Percentiles rank a stretch among this genome's conserved stretches.
Evolutionary conservation across 1,140 invertebrate genomes (phyloP).

Genomic region (Trichogramma pretiosum): DNA sequence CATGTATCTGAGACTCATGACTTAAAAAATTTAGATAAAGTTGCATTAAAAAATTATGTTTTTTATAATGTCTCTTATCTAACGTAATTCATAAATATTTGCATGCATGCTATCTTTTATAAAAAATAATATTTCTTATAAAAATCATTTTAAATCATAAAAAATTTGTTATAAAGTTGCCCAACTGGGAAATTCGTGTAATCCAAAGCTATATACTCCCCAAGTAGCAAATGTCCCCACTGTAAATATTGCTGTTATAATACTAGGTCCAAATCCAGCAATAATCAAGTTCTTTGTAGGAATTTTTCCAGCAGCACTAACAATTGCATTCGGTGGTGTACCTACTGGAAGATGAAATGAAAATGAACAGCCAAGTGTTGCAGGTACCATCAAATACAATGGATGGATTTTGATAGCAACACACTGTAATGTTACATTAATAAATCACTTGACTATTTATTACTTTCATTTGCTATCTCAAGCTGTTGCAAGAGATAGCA

Average conservation of each 20-base stretch:
- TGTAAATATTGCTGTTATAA: constrained; percentile 62
- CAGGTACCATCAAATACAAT: constrained; percentile 61
- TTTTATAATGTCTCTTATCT: too few relatives aligned
- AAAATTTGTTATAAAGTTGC: too few relatives aligned
- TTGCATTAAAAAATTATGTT: too few relatives aligned
- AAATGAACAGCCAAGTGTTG: constrained; percentile 55
- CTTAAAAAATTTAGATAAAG: too few relatives aligned
- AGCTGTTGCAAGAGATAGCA: too few relatives aligned
- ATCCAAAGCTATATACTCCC: constrained; percentile 48
- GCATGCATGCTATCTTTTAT: too few relatives aligned
- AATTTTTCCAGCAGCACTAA: constrained; percentile 71
- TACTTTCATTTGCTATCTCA: too few relatives aligned
- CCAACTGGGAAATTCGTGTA: constrained; percentile 50
- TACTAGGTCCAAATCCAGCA: constrained; percentile 69
- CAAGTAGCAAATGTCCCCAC: constrained; percentile 62
- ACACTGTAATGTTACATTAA: constrained; percentile 41
- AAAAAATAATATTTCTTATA: too few relatives aligned
- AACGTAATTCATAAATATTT: too few relatives aligned
- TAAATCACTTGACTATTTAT: neutral
- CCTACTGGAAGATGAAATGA: constrained; percentile 67
- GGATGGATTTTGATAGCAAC: constrained; percentile 52
- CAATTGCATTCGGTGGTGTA: constrained; percentile 91
- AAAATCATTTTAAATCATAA: too few relatives aligned
- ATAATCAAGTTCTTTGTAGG: constrained; percentile 68
- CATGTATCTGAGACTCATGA: too few relatives aligned